Base-by-base conservation (phyloP, 35 echinoderm and acorn worm genomes). In the Acanthaster planci region DNA sequence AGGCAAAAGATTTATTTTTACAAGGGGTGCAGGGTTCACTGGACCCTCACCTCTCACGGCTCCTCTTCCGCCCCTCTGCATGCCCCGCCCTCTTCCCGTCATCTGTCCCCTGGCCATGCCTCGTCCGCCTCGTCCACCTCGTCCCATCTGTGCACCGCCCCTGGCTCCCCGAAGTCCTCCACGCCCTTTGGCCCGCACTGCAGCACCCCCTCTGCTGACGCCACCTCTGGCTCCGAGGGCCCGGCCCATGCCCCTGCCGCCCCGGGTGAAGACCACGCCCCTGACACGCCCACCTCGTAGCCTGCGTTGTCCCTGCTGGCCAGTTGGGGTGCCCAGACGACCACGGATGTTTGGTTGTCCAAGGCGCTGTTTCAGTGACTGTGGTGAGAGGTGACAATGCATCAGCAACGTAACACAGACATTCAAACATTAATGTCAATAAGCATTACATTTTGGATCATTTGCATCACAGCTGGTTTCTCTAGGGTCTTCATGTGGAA, bases 271-370 rank as follows among this genome's bases (percentile, higher is more conserved):
- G 39, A 79, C 37, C 37, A 29, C 16, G 18, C 60, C 81, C 35
- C 54, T 84, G 51, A 38, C 88, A 32, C 60, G 27, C 23, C 36
- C 82, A 16, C 77, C 90, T 53, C 76, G 19, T 8, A 23, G 22
- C 19, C 84, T 86, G 64, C 85, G 76, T 22, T 60, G 27, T 8
- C 75, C 36, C 31, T 51, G 35, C 18, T 37, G 14, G 17, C 82
- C 93, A 57, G 80, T 31, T 38, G 57, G 12, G 26, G 51, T 53
- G 5, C 52, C 77, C 1, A 91, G 77, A 38, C 76, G 76, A 44
- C 82, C 90, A 82, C 88, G 86, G 83, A 82, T 89, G 76, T 39
- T 80, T 12, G 37, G 77, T 79, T 40, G 21, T 9, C 80, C 78
- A 18, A 89, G 67, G 38, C 60, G 60, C 76, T 84, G 80, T 23